phyloP scores from a whole-genome alignment of 30 jellyfish, hydroid and myxozoan species.

The Haliclystus octoradiatus region DNA sequence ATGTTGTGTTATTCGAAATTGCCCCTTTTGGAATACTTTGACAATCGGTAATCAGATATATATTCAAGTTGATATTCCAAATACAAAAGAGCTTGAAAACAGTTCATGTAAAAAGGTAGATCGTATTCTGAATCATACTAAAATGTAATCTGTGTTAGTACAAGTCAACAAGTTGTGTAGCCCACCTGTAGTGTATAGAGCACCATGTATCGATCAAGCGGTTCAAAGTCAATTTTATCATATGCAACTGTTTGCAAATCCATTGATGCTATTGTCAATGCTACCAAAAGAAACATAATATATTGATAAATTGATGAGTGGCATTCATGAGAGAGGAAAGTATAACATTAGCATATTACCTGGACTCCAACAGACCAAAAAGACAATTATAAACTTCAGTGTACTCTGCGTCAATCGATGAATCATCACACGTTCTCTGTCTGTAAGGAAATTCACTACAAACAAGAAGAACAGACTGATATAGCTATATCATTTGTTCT shows the following conservation, averaged over 20 bases:
- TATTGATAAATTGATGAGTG: no score
- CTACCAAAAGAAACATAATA: background rate
- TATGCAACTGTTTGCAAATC: background rate
- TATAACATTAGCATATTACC: no score
- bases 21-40: no score
- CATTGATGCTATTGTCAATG: background rate
- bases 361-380: slow-evolving; percentile 84
- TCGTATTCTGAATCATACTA: no score
- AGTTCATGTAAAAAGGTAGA: no score
- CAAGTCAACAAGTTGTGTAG: background rate
- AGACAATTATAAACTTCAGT: slow-evolving; percentile 46
- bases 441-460: slow-evolving; percentile 60
- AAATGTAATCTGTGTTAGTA: background rate
- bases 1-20: no score
- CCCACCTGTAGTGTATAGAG: background rate
- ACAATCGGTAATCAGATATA: no score
- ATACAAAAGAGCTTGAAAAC: no score
- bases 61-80: no score
- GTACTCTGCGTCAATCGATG: slow-evolving; percentile 53
- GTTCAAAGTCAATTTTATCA: background rate
- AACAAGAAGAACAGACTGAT: background rate
- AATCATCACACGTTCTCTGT: slow-evolving; percentile 60
- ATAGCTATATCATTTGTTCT: no score
- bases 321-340: no score
- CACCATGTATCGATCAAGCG: background rate